Conservation (phyloP, 2,888 invertebrate species). For the Phortica magna region DNA sequence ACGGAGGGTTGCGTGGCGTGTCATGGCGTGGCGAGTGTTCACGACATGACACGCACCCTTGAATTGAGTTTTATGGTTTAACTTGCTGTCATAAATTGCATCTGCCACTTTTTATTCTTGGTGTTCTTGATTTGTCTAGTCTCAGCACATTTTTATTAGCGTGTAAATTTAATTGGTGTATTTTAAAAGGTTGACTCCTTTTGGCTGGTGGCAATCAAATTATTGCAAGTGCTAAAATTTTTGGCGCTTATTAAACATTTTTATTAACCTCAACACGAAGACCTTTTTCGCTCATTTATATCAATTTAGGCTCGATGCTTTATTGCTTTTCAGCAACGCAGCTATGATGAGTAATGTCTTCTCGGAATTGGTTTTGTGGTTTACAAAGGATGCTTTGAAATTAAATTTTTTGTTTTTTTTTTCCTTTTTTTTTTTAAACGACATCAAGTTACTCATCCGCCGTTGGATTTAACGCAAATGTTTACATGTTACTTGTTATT, state of each 20-base stretch:
- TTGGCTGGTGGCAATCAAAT: neutral
- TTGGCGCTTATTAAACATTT: slow-evolving; percentile 11
- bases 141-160: slow-evolving; percentile 14
- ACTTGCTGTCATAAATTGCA: slow-evolving; percentile 21
- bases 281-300: slow-evolving; percentile 44
- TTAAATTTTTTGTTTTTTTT: slow-evolving; percentile 21
- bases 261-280: neutral
- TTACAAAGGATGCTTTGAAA: too few relatives aligned
- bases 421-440: too few relatives aligned
- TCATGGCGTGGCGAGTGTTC: neutral
- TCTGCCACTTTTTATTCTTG: slow-evolving; percentile 10
- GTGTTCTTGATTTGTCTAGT: neutral
- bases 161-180: slow-evolving; percentile 8
- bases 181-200: neutral
- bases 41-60: slow-evolving; percentile 11
- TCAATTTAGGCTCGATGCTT: slow-evolving; percentile 43
- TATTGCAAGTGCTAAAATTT: slow-evolving; percentile 8
- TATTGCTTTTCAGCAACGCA: too few relatives aligned
- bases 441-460: too few relatives aligned
- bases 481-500: too few relatives aligned
- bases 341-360: too few relatives aligned
- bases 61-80: neutral
- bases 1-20: neutral
- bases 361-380: too few relatives aligned
- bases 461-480: too few relatives aligned